Evolutionary conservation across 92 coral and sea anemone genomes (phyloP), one percentile per base, ranked within the genome.

Genomic region (Zoanthus sociatus): DNA sequence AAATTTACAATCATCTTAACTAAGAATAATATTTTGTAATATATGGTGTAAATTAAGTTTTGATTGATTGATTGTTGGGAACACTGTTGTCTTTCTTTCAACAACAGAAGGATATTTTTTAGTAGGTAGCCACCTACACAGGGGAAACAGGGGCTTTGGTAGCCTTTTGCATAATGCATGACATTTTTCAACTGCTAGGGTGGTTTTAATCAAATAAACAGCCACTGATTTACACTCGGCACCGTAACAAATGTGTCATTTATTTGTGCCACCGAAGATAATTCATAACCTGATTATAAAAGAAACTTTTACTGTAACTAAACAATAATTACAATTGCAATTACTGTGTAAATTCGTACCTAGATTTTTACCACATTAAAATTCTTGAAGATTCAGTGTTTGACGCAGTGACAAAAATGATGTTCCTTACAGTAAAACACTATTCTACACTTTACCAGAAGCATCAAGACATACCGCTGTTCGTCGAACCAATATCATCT

Each of bases 71-170:
- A n/a, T n/a, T 1, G 14, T 44, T 3, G 81, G 78, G 31, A 89
- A 83, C 30, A 75, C 92, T 7, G 91, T 84, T 31, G 76, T 44
- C 0, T 89, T 84, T 76, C 31, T 89, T 13, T 81, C 92, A 76
- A 75, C 79, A 33, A 31, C 79, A 33, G 73, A 33, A 13, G 86
- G 70, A 16, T 26, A 60, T 88, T 88, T 81, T 37, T 72, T 87
- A 54, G 56, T 82, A 50, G 87, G 85, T 71, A 89, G 83, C 87
- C 87, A 89, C 79, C 60, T 84, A 9, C 89, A 84, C 56, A 79
- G n/a, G 89, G 6, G 74, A 77, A 54, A 76, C 85, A 68, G 92
- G 89, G 0, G 85, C 92, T 44, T 77, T 75, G 18, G 86, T 89
- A 7, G 89, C 83, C 17, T 82, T 89, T 83, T 77, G 89, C 11